A percentile compares a stretch with the other conserved stretches of the same genome.
phyloP scores from a whole-genome alignment of 2,113 vertebrate genomes.

The Trochalopteron elliotii region DNA sequence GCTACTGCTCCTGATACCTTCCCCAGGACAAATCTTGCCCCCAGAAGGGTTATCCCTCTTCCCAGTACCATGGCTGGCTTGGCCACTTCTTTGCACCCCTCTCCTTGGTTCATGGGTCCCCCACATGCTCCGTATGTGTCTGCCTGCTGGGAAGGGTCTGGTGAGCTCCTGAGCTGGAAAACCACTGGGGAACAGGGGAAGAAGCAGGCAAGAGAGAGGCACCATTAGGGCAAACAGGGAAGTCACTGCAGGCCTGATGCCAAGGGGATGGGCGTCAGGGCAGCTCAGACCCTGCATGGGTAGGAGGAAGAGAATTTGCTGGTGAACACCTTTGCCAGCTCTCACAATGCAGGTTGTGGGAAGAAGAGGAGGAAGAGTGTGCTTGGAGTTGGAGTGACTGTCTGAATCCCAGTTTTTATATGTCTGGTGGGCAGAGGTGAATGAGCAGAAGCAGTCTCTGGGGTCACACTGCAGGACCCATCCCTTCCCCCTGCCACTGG shows the following conservation, averaged over 20 bases:
- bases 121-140: rapidly evolving
- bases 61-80: neutral
- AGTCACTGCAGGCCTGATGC: neutral
- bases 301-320: neutral
- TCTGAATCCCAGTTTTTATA: neutral
- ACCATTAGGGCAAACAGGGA: neutral
- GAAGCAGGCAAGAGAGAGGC: neutral
- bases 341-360: neutral
- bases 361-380: neutral
- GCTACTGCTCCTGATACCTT: neutral
- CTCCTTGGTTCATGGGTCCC: neutral
- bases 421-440: neutral
- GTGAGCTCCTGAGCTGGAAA: rapidly evolving
- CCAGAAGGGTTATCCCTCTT: neutral
- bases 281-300: neutral
- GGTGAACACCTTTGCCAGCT: neutral
- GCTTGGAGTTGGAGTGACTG: neutral
- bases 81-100: neutral
- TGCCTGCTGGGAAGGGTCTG: neutral
- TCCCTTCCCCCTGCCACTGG: rapidly evolving
- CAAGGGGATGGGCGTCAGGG: neutral
- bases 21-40: neutral
- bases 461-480: neutral
- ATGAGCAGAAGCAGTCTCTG: rapidly evolving
- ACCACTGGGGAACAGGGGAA: neutral